These are phyloP conservation scores for Acanthopagrus latus DNA, from an alignment of 2,797 vertebrate genomes.

Conservation along the genomic window DNA sequence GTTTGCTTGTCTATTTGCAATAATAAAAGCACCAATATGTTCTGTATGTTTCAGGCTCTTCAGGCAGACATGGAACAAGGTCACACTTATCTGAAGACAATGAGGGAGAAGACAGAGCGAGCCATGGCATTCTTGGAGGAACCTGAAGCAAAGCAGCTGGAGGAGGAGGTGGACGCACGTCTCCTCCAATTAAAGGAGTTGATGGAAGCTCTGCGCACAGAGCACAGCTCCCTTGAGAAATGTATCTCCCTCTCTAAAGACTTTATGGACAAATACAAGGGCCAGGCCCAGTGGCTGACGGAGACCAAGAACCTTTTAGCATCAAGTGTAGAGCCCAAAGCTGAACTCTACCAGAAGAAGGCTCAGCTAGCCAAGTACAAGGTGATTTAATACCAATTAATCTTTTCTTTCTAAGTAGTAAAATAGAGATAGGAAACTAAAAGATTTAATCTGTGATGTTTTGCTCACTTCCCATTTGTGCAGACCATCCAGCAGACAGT, in stretches of 20 bases:
- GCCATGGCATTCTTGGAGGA: constrained; percentile 89
- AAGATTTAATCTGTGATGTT: background rate
- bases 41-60: constrained; percentile 74
- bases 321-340: constrained; percentile 90
- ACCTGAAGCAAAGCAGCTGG: constrained; percentile 84
- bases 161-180: constrained; percentile 84
- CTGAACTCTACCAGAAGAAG: constrained; percentile 97
- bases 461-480: background rate
- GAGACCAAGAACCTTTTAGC: constrained; percentile 89
- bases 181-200: constrained; percentile 87
- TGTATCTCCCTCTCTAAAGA: constrained; percentile 93
- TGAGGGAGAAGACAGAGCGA: constrained; percentile 91
- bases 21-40: background rate
- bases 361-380: constrained; percentile 97
- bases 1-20: background rate
- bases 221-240: constrained; percentile 90
- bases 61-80: constrained; percentile 94
- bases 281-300: constrained; percentile 89
- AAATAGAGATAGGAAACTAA: background rate
- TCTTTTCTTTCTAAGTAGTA: background rate
- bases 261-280: constrained; percentile 93
- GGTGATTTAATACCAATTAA: constrained; percentile 65
- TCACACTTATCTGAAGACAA: constrained; percentile 91
- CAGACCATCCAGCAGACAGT: constrained; percentile 94
- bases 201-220: constrained; percentile 87